A percentile compares a stretch with the other conserved stretches of the same genome.
Conservation (phyloP, 2,113 vertebrate species). For the Leptosomus discolor region DNA sequence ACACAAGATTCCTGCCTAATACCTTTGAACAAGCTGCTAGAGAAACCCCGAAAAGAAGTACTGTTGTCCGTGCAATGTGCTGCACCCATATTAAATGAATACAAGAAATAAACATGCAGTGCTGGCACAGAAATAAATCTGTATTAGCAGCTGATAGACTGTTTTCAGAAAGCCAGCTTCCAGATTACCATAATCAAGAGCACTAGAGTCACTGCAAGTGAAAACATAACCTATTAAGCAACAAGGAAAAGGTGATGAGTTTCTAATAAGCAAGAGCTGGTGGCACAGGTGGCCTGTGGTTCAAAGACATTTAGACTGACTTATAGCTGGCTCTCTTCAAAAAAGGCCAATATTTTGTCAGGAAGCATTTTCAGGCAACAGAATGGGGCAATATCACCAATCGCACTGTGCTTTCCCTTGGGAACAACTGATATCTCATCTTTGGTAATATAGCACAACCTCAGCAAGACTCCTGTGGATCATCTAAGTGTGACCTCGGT, state of each 20-base stretch:
- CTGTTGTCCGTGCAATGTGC: accelerated
- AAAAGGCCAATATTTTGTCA: neutral
- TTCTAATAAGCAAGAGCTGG: neutral
- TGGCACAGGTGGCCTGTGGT: neutral
- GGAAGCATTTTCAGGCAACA: neutral
- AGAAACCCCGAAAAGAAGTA: neutral
- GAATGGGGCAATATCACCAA: neutral
- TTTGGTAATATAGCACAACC: neutral
- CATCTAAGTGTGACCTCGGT: neutral
- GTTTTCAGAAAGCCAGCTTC: neutral
- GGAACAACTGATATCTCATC: neutral
- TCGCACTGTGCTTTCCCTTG: neutral
- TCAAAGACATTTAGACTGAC: neutral
- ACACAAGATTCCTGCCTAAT: neutral
- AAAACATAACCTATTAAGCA: neutral
- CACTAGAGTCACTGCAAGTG: neutral
- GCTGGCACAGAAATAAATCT: neutral
- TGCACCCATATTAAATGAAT: accelerated
- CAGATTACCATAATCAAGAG: neutral
- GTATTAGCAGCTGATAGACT: neutral
- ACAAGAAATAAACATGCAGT: neutral
- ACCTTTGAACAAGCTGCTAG: neutral
- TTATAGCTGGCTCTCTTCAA: neutral
- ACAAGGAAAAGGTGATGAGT: neutral
- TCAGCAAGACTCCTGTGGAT: neutral